Evolutionary conservation across 2,888 invertebrate genomes (phyloP), one percentile per base, ranked within the genome.

Genomic region (Mellilla xanthometata): DNA sequence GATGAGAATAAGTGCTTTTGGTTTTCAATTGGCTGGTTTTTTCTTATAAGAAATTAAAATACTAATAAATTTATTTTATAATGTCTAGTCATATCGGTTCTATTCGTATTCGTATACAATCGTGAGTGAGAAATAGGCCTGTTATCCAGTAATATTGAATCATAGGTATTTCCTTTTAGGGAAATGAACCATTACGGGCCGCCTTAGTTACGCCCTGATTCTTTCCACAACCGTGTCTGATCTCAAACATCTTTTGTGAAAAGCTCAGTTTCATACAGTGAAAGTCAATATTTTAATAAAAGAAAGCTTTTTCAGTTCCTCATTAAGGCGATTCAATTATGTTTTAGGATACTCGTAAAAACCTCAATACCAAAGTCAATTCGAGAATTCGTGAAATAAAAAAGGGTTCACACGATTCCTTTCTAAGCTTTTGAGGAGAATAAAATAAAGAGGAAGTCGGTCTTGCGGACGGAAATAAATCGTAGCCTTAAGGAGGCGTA

Each of bases 151-250:
- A 27, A 27, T 12, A 28, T 24, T 23, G 23, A 22, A 28, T 19
- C 15, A 36, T 8, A 4, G 15, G 24, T 39, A 22, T 13, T n/a
- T 13, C 38, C 44, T 33, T 38, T 39, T 39, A 45, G 24, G 33
- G 40, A 31, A 43, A 36, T 44, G 44, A 49, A 44, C 44, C 44
- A 41, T 41, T 24, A 39, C 29, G 34, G 39, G 40, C 40, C 31
- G 26, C 27, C 32, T 38, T 24, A 52, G 49, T 46, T 49, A 46
- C 30, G 43, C 46, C 33, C 46, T 46, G 49, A 52, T 46, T 52
- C 40, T 32, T 38, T 26, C 32, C 30, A 29, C 27, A 30, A 28
- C 23, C 11, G 10, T 19, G 32, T 22, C 7, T 39, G 23, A 29
- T 44, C 34, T 34, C 4, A 32, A 23, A 39, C 35, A 22, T 27